Base-by-base conservation (phyloP, 2,113 vertebrate genomes). In the Neotoma lepida region DNA sequence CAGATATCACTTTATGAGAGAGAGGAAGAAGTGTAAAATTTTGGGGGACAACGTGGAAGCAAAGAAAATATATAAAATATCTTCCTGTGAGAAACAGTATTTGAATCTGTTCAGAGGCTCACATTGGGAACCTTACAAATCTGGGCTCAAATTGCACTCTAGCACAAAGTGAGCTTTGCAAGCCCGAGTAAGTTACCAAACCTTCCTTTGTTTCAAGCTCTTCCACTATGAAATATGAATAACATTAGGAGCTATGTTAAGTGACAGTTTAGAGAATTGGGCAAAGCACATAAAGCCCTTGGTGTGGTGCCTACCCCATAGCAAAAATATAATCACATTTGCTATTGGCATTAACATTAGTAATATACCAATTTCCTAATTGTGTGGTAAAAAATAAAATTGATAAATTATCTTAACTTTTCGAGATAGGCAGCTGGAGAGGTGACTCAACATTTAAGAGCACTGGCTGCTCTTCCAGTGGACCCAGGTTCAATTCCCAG, bases 341-440 rank as follows among this genome's bases (percentile, higher is more conserved):
- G 5, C 28, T 71, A 73, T 85, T 91, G 66, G 88, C 46, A 76
- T 85, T 84, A 64, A 58, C 76, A n/a, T 70, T 86, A 84, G 9
- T 91, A 70, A 26, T 82, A 18, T 80, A 80, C 76, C 89, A 56
- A 54, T 80, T 92, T 85, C 13, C 41, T 78, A 90, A 80, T 30
- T 64, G 4, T 71, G 64, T n/a, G 80, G 41, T 63, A 35, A 87
- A 94, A 81, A 95, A 63, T 33, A n/a, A 51, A 92, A 90, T 82
- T 61, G 24, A 35, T 17, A 90, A 89, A 90, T 89, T 92, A 88
- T 71, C 56, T 90, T 94, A 74, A 86, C 33, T 94, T 95, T 58
- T 91, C 66, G 84, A 86, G 46, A 35, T 46, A 30, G 35, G n/a
- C 8, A 9, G 20, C 24, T 84, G 26, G n/a, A 41, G 26, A 84